Evolutionary conservation across 2,797 vertebrate species (phyloP).

Genomic region (Phataginus tetradactyla): DNA sequence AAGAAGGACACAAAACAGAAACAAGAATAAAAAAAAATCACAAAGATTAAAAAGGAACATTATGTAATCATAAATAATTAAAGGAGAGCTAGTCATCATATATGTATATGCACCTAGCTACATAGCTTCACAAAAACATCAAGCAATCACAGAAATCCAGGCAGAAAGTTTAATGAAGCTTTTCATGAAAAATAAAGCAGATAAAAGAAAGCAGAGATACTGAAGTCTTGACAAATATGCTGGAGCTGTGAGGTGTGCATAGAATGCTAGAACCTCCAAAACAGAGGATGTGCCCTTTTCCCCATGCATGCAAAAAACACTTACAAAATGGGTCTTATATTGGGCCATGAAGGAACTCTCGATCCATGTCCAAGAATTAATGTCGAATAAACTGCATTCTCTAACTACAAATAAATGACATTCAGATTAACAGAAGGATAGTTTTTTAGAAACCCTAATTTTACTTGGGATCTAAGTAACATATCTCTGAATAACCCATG

Average conservation of each 20-base stretch:
- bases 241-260: rapidly evolving
- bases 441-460: background rate
- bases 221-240: rapidly evolving
- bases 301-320: rapidly evolving
- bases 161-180: background rate
- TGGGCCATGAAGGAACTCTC: background rate
- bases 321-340: rapidly evolving
- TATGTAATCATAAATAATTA: background rate
- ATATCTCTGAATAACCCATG: background rate
- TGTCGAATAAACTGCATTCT: background rate
- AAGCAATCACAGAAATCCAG: background rate
- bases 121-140: background rate
- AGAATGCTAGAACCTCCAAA: background rate
- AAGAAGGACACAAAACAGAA: background rate
- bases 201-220: background rate
- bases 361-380: background rate
- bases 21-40: background rate
- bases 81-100: background rate
- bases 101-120: background rate
- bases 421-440: background rate
- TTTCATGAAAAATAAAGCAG: background rate
- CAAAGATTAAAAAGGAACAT: background rate
- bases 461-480: background rate
- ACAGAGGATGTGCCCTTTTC: rapidly evolving
- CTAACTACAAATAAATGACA: background rate